Base-by-base conservation (phyloP, 2,888 invertebrate genomes). In the Leptarthrus brevirostris region DNA sequence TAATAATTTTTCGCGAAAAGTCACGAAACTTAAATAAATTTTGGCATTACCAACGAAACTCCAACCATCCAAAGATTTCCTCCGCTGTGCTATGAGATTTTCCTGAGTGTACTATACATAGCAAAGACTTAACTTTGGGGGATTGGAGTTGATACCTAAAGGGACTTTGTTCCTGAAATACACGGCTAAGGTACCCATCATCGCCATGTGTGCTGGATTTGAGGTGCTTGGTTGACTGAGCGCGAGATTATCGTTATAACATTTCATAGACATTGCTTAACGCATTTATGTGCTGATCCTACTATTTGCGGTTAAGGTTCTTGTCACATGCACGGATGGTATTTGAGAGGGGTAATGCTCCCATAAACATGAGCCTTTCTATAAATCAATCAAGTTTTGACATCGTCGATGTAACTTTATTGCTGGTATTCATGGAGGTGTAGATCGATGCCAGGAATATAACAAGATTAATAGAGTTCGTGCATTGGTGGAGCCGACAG, bases 21-120 rank as follows among this genome's bases (percentile, higher is more conserved):
- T 58, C 36, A 58, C 58, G 58, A 58, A 58, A 58, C 58, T 58
- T 58, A 58, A 58, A 58, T 58, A 58, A 58, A 58, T 58, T 58
- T 36, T 20, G 12, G 16, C 56, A 16, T 56, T 30, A 56, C 34
- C 16, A 20, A 16, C 20, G n/a, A 18, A 16, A 36, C 14, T 18
- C 3, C 49, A 18, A 16, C 44, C 12, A 12, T 14, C 10, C 16
- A 30, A 18, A 3, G 34, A 16, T 10, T 18, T 34, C 4, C n/a
- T 34, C 34, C 26, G 20, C 12, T 36, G 8, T 36, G 20, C 12
- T 36, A 4, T 36, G 34, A 18, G 20, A 22, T 58, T 58, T 36
- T 36, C 20, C 20, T 3, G 36, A n/a, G 16, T 10, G n/a, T 26
- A 34, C 20, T 5, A 10, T 3, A 3, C 34, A 30, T 36, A 12